Evolutionary conservation across 2,113 vertebrate genomes (phyloP), one percentile per base, ranked within the genome.

Genomic region (Zeus faber): DNA sequence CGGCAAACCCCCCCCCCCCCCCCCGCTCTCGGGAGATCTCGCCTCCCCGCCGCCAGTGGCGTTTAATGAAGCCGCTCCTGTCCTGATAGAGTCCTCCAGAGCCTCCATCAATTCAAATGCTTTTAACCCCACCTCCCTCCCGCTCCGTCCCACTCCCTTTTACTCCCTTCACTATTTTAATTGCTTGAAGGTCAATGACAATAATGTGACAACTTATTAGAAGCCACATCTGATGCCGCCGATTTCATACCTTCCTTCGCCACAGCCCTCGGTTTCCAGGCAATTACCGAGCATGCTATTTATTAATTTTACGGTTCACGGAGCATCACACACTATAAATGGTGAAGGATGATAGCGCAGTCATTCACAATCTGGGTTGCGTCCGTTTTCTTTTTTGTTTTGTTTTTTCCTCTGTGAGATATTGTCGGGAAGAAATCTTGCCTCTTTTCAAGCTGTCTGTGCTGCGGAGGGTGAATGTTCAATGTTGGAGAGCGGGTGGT

Each of bases 161-260:
- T 58, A 65, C 62, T 68, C 47, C 20, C 55, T 74, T 49, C 5
- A 1, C 62, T 54, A 51, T 77, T 84, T 87, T 89, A 90, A 90
- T 91, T 90, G 87, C 84, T 80, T 84, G 86, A 89, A 91, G 87
- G 88, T 90, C 85, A 91, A 75, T 80, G 82, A 87, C 80, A 89
- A 84, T 89, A 85, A 87, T 85, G 77, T 86, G 82, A 87, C 85
- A 89, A 87, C 83, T 85, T 90, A 89, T 90, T 89, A 88, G 80
- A 75, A 80, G 72, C 66, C 80, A 72, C 69, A 83, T 89, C 81
- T 82, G 86, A 88, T 82, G 85, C 74, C 65, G 54, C 62, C 73
- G 80, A 84, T 85, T 89, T 88, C 80, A 83, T 79, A 82, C 79
- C 80, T 82, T 77, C 67, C 71, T 82, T 70, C 75, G 53, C 80